These are phyloP conservation scores for Paracanthobrama guichenoti DNA, from an alignment of 2,113 vertebrate species.

Conservation along the genomic window DNA sequence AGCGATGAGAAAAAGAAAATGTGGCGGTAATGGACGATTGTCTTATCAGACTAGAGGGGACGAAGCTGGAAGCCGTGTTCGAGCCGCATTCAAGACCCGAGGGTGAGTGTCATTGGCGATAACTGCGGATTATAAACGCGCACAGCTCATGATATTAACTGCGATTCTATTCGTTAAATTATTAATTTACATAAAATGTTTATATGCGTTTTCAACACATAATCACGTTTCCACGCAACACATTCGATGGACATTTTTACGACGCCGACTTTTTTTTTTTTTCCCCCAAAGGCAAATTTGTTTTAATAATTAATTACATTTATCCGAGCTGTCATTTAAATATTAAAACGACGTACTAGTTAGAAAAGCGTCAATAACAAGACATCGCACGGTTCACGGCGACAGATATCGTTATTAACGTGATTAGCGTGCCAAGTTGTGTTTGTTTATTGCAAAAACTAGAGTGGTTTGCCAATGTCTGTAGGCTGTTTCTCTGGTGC, in stretches of 20 bases:
- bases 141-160: background rate
- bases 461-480: background rate
- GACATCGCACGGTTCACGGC: background rate
- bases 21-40: slow-evolving; percentile 13
- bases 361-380: background rate
- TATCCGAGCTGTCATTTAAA: background rate
- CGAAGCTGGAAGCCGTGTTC: background rate
- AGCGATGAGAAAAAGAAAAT: slow-evolving; percentile 31
- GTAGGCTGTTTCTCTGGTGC: background rate
- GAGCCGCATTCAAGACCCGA: slow-evolving; percentile 22
- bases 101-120: slow-evolving; percentile 47
- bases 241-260: background rate
- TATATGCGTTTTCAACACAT: background rate
- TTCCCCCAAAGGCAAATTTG: background rate
- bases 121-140: slow-evolving; percentile 24
- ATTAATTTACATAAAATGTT: background rate
- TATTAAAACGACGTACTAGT: background rate
- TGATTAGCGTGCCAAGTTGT: background rate
- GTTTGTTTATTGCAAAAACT: slow-evolving; percentile 1
- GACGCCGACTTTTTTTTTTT: background rate
- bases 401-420: background rate
- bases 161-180: background rate
- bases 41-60: background rate
- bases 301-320: slow-evolving; percentile 7
- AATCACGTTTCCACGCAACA: background rate